Evolutionary conservation across 2,797 vertebrate genomes (phyloP), one percentile per base, ranked within the genome.

Genomic region (Glyptemys insculpta): DNA sequence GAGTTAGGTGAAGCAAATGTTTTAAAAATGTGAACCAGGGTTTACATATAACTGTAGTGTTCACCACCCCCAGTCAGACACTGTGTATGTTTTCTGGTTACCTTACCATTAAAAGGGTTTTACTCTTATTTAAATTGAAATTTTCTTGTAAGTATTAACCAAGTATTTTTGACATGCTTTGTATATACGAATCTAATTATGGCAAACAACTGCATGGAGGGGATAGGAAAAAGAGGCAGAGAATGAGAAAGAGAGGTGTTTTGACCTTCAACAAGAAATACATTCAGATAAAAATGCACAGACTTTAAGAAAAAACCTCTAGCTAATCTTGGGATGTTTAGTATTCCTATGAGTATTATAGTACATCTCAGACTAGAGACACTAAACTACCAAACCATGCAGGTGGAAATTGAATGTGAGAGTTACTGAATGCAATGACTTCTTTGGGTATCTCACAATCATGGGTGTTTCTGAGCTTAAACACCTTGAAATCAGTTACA

Each of bases 241-340:
- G 50, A 25, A 78, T 27, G 31, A 7, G 29, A 91, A 27, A 82
- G 16, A 93, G 31, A 27, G 44, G 79, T 88, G n/a, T 81, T 41
- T 25, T 89, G 25, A 65, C 47, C 5, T 95, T 89, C 72, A 92
- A 47, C 4, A 93, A 65, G 27, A 94, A 87, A 87, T 52, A 3
- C 4, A 44, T 57, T 7, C 90, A 85, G 14, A 86, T 86, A 56
- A 88, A 79, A 52, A 79, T 14, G 4, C 44, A 85, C 3, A 14
- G 25, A 87, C 19, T 79, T 6, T 7, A 86, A 81, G 59, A 91
- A 37, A 90, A 80, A 78, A 27, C 2, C 19, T 68, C 78, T 52
- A 68, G 6, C 14, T 86, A 82, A 37, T 84, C 95, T 92, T 47
- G 11, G 34, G 3, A 4, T 81, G 27, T 74, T 89, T 91, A 87